Conservation (phyloP, 1,140 invertebrate genomes). For the Myzus persicae region DNA sequence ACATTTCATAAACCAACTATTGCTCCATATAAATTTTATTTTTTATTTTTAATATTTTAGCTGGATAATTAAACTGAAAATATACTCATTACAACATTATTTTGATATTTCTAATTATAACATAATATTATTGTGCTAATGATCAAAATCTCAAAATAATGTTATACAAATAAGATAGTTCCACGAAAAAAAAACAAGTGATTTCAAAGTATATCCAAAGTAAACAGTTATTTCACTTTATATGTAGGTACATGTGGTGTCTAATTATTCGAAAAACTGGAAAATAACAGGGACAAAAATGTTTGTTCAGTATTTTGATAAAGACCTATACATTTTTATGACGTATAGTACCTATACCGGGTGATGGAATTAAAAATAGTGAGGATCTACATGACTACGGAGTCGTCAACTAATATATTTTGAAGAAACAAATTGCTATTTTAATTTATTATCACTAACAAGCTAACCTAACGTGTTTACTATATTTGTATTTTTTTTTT, state of each 20-base stretch:
- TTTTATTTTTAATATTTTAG: too few species aligned
- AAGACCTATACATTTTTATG: too few species aligned
- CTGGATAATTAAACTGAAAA: too few species aligned
- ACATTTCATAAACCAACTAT: too few species aligned
- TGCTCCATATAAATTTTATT: too few species aligned
- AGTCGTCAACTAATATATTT: background rate
- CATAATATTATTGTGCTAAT: too few species aligned
- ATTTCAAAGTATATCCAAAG: background rate
- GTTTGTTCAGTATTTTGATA: background rate
- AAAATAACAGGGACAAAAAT: background rate
- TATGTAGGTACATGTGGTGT: too few species aligned
- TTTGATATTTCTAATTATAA: too few species aligned
- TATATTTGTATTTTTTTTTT: background rate
- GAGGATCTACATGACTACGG: background rate
- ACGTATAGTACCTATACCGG: too few species aligned
- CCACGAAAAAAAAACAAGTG: background rate
- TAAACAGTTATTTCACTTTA: background rate
- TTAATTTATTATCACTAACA: background rate
- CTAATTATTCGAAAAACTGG: background rate
- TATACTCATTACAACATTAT: too few species aligned
- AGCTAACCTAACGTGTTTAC: background rate
- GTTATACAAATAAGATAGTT: background rate
- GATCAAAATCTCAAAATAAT: too few species aligned
- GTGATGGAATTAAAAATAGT: background rate
- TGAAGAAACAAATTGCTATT: background rate